Base-by-base conservation (phyloP, 1,140 invertebrate species). In the Hyles vespertilio region DNA sequence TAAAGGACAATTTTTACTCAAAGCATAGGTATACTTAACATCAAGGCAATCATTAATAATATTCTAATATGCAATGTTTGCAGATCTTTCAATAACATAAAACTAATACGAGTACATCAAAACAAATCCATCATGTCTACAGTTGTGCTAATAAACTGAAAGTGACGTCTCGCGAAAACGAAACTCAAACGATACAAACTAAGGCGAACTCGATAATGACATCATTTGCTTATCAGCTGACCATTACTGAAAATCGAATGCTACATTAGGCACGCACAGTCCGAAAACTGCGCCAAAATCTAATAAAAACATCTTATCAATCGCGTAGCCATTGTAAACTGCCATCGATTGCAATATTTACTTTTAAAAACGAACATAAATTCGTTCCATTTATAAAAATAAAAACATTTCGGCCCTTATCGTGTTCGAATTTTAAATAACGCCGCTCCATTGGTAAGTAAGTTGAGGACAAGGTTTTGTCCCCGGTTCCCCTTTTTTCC, bases 371-470 rank as follows among this genome's bases (percentile, higher is more conserved):
- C 61, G 53, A 56, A 74, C 83, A 82, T 89, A 89, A 89, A 87
- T 87, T 87, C 79, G 63, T 70, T 61, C 80, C 82, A 81, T 84
- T 89, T 85, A 77, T 60, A 83, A 85, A 87, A 87, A 88, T 85
- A 87, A 89, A 89, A 87, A 87, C 82, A 83, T 76, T 85, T 71
- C 70, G 63, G 69, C 66, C 80, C 82, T 89, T 89, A 89, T 89
- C 85, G 81, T 72, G 74, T 87, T 89, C 85, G 85, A 89, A 87
- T 89, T 87, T 89, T 86, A 89, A 87, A 84, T 82, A 87, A 87
- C 84, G 82, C 68, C 69, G 69, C 75, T 75, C 82, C 77, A 81
- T 84, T 75, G 83, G 81, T 80, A 79, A 75, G 75, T 75, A 70
- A 75, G 72, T 80, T 63, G 69, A 74, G 72, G 78, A 75, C 81